phyloP scores from a whole-genome alignment of 2,888 invertebrate species.

The Philhelius pedissequus region DNA sequence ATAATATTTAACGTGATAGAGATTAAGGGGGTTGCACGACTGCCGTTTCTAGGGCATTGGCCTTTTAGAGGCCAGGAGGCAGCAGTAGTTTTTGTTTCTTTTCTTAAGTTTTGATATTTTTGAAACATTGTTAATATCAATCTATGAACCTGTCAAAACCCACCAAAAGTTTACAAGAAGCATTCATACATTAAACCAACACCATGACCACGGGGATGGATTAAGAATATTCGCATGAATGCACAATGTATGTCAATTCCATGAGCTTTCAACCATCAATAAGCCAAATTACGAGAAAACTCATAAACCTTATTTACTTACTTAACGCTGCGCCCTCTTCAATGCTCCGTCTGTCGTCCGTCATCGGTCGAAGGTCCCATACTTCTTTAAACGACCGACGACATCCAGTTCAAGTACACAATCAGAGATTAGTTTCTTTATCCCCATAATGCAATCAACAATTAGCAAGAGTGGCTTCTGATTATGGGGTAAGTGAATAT shows the following conservation, averaged over 20 bases:
- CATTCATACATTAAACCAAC: too few relatives aligned
- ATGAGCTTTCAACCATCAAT: background rate
- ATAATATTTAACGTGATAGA: too few relatives aligned
- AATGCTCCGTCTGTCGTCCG: background rate
- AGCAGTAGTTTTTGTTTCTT: too few relatives aligned
- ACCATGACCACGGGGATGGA: too few relatives aligned
- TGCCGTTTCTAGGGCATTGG: too few relatives aligned
- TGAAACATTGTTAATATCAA: too few relatives aligned
- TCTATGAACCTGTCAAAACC: too few relatives aligned
- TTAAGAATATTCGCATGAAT: background rate
- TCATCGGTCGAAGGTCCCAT: background rate
- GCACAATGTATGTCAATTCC: background rate
- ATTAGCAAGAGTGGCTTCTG: constrained; percentile 43
- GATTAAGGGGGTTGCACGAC: too few relatives aligned
- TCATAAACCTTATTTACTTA: background rate
- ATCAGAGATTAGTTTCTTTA: constrained; percentile 42
- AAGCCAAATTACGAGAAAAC: constrained; percentile 7
- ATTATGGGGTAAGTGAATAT: background rate
- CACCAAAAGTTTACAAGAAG: too few relatives aligned
- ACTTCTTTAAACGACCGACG: constrained; percentile 19
- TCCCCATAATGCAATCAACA: constrained; percentile 48
- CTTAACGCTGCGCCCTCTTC: too few relatives aligned
- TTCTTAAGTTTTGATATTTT: too few relatives aligned
- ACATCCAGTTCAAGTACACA: constrained; percentile 32
- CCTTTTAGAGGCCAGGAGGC: too few relatives aligned